Base-by-base conservation (phyloP, 2,888 invertebrate species). In the Prenolepis imparis region DNA sequence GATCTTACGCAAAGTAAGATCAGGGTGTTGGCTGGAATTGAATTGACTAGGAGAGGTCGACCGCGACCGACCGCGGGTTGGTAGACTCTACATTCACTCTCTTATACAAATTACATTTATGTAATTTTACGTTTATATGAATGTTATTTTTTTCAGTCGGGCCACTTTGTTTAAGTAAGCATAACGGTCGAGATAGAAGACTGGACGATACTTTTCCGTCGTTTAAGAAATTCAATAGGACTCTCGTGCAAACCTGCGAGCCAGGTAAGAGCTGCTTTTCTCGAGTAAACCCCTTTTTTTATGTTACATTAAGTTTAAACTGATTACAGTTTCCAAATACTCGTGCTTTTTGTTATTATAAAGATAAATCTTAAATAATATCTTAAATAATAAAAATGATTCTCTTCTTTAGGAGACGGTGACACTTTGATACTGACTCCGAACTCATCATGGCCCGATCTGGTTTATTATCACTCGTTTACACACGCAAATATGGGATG, bases 401-500 rank as follows among this genome's bases (percentile, higher is more conserved):
- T 61, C 28, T 57, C 32, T 24, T 66, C 57, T 74, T 6, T 86
- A 90, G 97, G 97, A n/a, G 96, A 97, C 39, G 96, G 97, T 8
- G 98, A 97, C 0, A 95, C 96, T 74, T 95, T 98, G 77, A 96
- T 96, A 93, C 96, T 99, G 70, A 97, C 98, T 36, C 99, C 99
- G 41, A 98, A 98, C 94, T 96, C 97, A 66, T 96, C 98, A 2
- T 98, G 98, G 97, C 99, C 99, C 0, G 98, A 99, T 95, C 95
- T 96, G 41, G 98, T 99, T 32, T 99, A 98, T 95, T 98, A 98
- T 94, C 97, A 99, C 95, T 98, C 98, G 84, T 99, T 98, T 95
- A 98, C 98, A 4, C 98, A 98, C 92, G 96, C 97, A 39, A 98
- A 98, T 95, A 99, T 99, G 98, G 99, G 99, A 85, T 98, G 98